These are phyloP conservation scores for Drosophila borealis DNA, from an alignment of 2,888 invertebrate genomes.

Conservation along the genomic window DNA sequence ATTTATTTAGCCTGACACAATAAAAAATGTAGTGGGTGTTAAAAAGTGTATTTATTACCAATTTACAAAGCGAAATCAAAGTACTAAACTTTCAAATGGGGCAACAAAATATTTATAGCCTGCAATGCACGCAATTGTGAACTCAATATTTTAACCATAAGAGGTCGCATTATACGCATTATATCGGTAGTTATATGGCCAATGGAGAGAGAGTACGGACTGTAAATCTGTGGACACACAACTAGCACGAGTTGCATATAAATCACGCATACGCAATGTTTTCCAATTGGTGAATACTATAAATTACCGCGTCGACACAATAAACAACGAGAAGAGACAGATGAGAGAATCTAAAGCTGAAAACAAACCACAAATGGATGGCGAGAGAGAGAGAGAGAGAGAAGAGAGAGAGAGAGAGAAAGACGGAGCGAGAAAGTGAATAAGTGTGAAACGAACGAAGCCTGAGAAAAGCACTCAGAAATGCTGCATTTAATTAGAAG, in stretches of 20 bases:
- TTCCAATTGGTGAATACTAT: conserved; percentile 54
- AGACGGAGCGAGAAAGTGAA: not conserved
- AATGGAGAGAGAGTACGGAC: not conserved
- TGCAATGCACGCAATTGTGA: conserved; percentile 6
- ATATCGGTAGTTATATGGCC: conserved; percentile 32
- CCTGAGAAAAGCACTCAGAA: conserved; percentile 3
- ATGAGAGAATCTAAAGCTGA: conserved; percentile 6
- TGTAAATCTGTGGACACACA: conserved; percentile 39
- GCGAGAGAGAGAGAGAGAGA: not conserved
- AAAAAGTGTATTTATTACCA: conserved; percentile 20
- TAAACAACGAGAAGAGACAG: conserved; percentile 55
- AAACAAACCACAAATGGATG: conserved; percentile 22
- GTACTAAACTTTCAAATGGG: conserved; percentile 20
- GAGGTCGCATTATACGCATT: conserved; percentile 26
- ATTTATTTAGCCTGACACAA: conserved; percentile 5
- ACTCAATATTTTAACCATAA: conserved; percentile 31
- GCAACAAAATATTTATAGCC: conserved; percentile 34
- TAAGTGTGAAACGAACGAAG: too few species aligned
- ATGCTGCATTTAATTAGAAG: conserved; percentile 32
- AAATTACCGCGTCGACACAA: conserved; percentile 61
- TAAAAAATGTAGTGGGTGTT: conserved; percentile 4
- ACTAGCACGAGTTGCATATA: conserved; percentile 46
- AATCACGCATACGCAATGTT: conserved; percentile 75
- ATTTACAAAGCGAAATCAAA: conserved; percentile 14
- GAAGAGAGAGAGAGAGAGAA: not conserved